Percentiles rank a stretch among this genome's conserved stretches.
Conservation (phyloP, 2,888 invertebrate genomes). For the Ptilodon capucinus region DNA sequence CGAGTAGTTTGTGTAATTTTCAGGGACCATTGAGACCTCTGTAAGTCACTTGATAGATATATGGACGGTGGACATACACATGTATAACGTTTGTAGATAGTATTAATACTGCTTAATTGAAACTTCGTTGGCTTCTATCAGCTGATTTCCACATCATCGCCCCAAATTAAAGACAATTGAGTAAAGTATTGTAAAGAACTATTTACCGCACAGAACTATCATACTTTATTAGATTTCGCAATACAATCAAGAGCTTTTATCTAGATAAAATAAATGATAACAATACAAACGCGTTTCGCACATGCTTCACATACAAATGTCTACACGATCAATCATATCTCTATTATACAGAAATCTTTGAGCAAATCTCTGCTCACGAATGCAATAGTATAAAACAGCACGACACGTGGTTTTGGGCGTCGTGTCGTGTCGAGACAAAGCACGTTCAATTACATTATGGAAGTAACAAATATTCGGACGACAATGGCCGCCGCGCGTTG, state of each 20-base stretch:
- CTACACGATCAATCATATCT: slow-evolving; percentile 1
- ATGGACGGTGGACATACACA: too few species aligned
- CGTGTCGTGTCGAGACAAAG: slow-evolving; percentile 14
- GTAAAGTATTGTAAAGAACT: background rate
- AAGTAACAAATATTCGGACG: slow-evolving; percentile 31
- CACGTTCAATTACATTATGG: slow-evolving; percentile 18
- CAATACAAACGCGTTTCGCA: slow-evolving; percentile 2
- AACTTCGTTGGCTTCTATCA: too few species aligned
- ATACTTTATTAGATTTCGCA: background rate
- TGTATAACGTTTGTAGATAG: too few species aligned
- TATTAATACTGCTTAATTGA: too few species aligned
- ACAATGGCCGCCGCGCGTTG: slow-evolving; percentile 20
- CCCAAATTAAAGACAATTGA: background rate
- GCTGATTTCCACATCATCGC: background rate
- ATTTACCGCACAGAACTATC: background rate
- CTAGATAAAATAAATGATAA: slow-evolving; percentile 1
- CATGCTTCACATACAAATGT: slow-evolving; percentile 2
- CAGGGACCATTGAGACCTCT: too few species aligned
- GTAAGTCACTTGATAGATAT: too few species aligned
- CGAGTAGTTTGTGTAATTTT: too few species aligned
- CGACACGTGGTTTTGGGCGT: slow-evolving; percentile 10
- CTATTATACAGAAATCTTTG: slow-evolving; percentile 5
- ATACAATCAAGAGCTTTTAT: slow-evolving; percentile 1
- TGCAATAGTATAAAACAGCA: slow-evolving; percentile 9
- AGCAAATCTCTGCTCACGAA: slow-evolving; percentile 3